Base-by-base conservation (phyloP, 2,888 invertebrate genomes). In the Leptura quadrifasciata region DNA sequence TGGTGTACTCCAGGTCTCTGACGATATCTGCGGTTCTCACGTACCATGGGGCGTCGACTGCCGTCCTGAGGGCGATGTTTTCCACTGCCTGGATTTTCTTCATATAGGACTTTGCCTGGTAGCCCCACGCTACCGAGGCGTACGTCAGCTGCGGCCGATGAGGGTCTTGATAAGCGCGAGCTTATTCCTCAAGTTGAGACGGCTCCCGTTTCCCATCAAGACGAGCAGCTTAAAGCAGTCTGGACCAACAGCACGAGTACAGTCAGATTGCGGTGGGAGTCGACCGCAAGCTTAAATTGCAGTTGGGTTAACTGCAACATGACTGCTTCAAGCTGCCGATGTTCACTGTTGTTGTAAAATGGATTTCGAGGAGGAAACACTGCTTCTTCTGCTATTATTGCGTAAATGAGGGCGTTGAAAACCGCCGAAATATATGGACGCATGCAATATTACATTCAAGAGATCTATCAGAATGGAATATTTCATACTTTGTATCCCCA, bases 331-430 rank as follows among this genome's bases (percentile, higher is more conserved):
- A 57, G 55, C 20, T 57, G 55, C 55, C 55, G 10, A n/a, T 8
- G 55, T 21, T 57, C 55, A 57, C 12, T 20, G 20, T 20, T 57
- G 18, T 57, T 57, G 55, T 20, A 20, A 3, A 4, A 20, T 57
- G 10, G 54, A 21, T 20, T 18, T 20, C 55, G 21, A 57, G 55
- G 54, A 54, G 54, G 54, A 54, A 54, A 54, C 52, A 52, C 54
- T 54, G 35, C 55, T 20, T 57, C 20, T 57, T 57, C 55, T 57
- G 8, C 55, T 57, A 21, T 57, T 57, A 57, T 57, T 57, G 55
- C 55, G 55, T 21, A 57, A 57, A 57, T 12, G 55, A 57, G 4
- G 18, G 55, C 55, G 55, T 57, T 20, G 55, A 57, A 5, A 21
- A 8, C 20, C 20, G 55, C 20, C 20, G 55, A 20, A 57, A 6